Percentiles rank a stretch among this genome's conserved stretches.
Evolutionary conservation across 2,797 vertebrate species (phyloP).

Genomic region (Molossus alvarezi): DNA sequence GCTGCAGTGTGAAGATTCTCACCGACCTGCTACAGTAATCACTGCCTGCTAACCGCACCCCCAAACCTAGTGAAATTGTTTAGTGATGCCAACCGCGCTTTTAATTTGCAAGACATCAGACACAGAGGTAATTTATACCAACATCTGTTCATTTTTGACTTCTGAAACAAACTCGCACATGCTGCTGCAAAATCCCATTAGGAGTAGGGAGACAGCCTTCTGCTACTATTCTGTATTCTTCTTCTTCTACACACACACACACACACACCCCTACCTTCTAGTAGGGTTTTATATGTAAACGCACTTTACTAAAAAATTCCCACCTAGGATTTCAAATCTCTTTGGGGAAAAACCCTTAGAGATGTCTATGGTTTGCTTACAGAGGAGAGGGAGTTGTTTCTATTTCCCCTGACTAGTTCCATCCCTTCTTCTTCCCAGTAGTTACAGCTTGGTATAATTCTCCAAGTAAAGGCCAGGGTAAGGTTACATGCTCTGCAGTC

Average conservation of each 20-base stretch:
- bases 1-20: slow-evolving; percentile 90
- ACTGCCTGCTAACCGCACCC: slow-evolving; percentile 84
- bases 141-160: slow-evolving; percentile 97
- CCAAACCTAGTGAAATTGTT: slow-evolving; percentile 91
- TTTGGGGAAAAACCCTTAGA: slow-evolving; percentile 45
- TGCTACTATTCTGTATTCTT: slow-evolving; percentile 89
- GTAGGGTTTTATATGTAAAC: slow-evolving; percentile 86
- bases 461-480: slow-evolving; percentile 67
- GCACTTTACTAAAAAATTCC: slow-evolving; percentile 82
- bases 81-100: slow-evolving; percentile 96
- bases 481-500: slow-evolving; percentile 14
- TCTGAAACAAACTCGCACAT: slow-evolving; percentile 94
- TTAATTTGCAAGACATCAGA: slow-evolving; percentile 97
- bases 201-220: slow-evolving; percentile 90
- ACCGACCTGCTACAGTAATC: slow-evolving; percentile 90
- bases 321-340: slow-evolving; percentile 73
- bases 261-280: slow-evolving; percentile 21
- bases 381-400: slow-evolving; percentile 32
- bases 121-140: slow-evolving; percentile 96
- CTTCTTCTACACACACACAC: slow-evolving; percentile 24
- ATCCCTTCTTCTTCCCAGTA: slow-evolving; percentile 65
- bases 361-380: neutral
- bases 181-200: slow-evolving; percentile 93
- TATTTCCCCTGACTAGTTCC: slow-evolving; percentile 69
- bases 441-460: slow-evolving; percentile 49